A percentile compares a stretch with the other conserved stretches of the same genome.
Evolutionary conservation across 2,888 invertebrate genomes (phyloP).

Genomic region (Tenthredo notha): DNA sequence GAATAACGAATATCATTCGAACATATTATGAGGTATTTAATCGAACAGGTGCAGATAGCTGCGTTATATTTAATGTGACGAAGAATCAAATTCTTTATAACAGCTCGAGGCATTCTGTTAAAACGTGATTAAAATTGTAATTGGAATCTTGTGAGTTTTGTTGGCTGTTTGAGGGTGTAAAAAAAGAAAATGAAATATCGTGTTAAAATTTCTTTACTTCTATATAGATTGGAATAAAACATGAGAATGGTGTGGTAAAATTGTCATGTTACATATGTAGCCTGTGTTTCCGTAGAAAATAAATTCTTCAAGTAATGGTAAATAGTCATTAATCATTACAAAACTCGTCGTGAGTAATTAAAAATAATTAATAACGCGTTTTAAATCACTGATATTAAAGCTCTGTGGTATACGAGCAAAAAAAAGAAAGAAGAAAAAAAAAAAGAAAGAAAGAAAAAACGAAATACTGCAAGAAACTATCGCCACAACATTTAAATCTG

Average conservation of each 20-base stretch:
- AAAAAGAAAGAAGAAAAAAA: neutral
- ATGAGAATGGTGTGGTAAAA: neutral
- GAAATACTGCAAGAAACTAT: neutral
- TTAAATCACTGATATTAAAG: neutral
- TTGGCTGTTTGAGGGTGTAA: neutral
- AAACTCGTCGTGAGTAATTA: conserved; percentile 12
- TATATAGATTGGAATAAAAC: conserved; percentile 22
- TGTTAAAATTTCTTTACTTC: conserved; percentile 11
- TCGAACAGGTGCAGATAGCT: conserved; percentile 8
- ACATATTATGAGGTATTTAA: neutral
- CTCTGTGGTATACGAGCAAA: neutral
- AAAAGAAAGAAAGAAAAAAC: neutral
- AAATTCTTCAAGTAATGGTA: neutral
- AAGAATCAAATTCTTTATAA: conserved; percentile 14
- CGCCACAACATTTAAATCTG: neutral
- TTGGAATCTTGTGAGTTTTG: neutral
- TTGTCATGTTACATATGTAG: neutral
- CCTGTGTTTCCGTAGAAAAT: conserved; percentile 4
- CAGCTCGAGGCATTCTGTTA: neutral
- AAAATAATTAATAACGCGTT: conserved; percentile 45
- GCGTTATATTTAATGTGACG: neutral
- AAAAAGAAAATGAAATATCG: neutral
- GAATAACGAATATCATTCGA: neutral
- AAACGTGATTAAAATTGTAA: neutral
- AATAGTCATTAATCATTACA: neutral